Conservation (phyloP, 2,888 invertebrate genomes). For the Andrena minutula region DNA sequence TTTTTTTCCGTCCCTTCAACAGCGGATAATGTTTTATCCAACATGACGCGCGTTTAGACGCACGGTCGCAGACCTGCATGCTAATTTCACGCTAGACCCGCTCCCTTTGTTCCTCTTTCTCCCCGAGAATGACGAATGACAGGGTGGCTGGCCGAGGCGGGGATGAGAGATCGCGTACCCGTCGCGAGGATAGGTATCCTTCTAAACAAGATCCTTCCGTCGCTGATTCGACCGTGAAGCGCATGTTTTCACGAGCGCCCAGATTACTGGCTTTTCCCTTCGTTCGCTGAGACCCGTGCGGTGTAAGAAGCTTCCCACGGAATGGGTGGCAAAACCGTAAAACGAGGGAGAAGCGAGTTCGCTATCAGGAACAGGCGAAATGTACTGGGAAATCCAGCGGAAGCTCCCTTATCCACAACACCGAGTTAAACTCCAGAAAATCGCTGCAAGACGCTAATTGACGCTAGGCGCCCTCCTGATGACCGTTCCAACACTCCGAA, state of each 20-base stretch:
- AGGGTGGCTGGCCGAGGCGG: conserved; percentile 45
- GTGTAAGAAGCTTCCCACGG: conserved; percentile 5
- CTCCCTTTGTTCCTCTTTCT: conserved; percentile 45
- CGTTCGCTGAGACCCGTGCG: not conserved
- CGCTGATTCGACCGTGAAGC: not conserved
- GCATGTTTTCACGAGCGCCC: conserved; percentile 1
- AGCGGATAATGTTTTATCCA: conserved; percentile 64
- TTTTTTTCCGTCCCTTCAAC: conserved; percentile 34
- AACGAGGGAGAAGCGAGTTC: not conserved
- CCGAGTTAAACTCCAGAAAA: conserved; percentile 30
- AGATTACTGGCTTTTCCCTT: conserved; percentile 10
- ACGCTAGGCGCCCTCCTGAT: not conserved
- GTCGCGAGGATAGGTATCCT: conserved; percentile 5
- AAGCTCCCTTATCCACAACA: conserved; percentile 5
- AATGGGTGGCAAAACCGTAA: not conserved
- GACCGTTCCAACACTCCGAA: not conserved
- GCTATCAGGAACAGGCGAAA: not conserved
- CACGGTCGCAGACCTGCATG: conserved; percentile 61
- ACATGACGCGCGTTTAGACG: conserved; percentile 55
- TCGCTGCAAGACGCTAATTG: conserved; percentile 32
- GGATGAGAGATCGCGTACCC: not conserved
- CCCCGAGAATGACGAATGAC: conserved; percentile 54
- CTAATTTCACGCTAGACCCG: conserved; percentile 64
- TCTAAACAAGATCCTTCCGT: not conserved
- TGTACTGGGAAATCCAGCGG: conserved; percentile 6